Conservation (phyloP, 2,888 invertebrate species). For the Sisyra terminalis region DNA sequence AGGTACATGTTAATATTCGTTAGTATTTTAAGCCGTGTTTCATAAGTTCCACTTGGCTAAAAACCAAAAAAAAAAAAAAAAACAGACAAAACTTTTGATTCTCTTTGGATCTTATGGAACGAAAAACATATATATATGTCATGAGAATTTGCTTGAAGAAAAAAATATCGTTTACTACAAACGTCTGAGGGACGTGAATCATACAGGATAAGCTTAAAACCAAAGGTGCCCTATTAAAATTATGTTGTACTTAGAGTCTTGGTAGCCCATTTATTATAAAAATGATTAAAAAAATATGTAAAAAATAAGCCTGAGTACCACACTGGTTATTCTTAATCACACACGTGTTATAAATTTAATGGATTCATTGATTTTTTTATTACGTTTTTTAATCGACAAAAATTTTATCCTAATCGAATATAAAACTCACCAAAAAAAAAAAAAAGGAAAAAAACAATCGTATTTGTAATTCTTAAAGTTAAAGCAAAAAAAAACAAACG, state of each 20-base stretch:
- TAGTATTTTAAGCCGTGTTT: slow-evolving; percentile 1
- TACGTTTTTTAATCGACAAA: too few species aligned
- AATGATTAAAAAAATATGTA: neutral
- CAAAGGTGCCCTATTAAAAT: slow-evolving; percentile 70
- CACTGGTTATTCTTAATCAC: too few species aligned
- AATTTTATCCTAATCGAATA: too few species aligned
- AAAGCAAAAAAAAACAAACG: too few species aligned
- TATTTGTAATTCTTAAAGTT: too few species aligned
- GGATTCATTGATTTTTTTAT: too few species aligned
- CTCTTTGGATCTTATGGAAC: neutral
- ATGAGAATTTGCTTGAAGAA: slow-evolving; percentile 3
- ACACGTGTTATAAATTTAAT: too few species aligned
- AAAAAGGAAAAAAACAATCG: too few species aligned
- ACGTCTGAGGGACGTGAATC: slow-evolving; percentile 10
- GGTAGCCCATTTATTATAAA: slow-evolving; percentile 9
- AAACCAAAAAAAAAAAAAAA: slow-evolving; percentile 1
- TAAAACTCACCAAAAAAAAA: too few species aligned
- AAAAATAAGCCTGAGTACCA: too few species aligned
- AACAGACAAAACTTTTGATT: neutral
- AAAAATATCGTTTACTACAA: slow-evolving; percentile 4
- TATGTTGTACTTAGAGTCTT: slow-evolving; percentile 31
- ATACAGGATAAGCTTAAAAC: slow-evolving; percentile 54
- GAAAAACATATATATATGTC: neutral
- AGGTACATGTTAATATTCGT: slow-evolving; percentile 16
- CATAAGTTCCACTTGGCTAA: neutral